phyloP scores from a whole-genome alignment of 2,113 vertebrate genomes.

The Phrynosoma platyrhinos region DNA sequence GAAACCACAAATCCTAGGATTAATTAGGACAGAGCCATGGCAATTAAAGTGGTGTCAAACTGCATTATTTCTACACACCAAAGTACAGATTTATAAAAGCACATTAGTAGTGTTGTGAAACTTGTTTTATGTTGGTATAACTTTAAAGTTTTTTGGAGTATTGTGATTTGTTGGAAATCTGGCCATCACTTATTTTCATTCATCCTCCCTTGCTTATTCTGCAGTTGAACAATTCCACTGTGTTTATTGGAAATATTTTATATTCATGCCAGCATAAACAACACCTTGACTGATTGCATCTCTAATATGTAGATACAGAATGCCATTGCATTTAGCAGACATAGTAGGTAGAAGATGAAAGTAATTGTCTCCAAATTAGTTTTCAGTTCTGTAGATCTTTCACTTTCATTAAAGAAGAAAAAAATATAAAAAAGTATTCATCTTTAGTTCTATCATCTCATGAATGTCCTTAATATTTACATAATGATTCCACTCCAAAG shows the following conservation, averaged over 20 bases:
- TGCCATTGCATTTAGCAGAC: slow-evolving; percentile 24
- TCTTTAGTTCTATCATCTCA: slow-evolving; percentile 49
- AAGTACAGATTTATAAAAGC: background rate
- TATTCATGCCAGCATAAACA: slow-evolving; percentile 29
- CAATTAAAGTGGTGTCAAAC: too few species aligned
- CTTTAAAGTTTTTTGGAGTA: background rate
- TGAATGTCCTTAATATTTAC: slow-evolving; percentile 62
- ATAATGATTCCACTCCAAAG: slow-evolving; percentile 65
- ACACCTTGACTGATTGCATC: slow-evolving; percentile 19
- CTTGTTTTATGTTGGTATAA: background rate
- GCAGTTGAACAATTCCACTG: slow-evolving; percentile 18
- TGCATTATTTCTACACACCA: too few species aligned
- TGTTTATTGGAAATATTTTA: slow-evolving; percentile 41
- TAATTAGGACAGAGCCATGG: too few species aligned
- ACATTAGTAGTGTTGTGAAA: background rate
- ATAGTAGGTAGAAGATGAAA: slow-evolving; percentile 11
- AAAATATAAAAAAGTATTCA: slow-evolving; percentile 9
- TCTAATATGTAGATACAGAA: slow-evolving; percentile 12
- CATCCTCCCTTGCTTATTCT: slow-evolving; percentile 23
- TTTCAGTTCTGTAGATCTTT: slow-evolving; percentile 6
- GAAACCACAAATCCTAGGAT: too few species aligned
- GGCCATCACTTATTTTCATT: background rate
- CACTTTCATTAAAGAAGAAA: slow-evolving; percentile 43
- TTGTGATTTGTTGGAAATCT: background rate
- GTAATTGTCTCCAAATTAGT: slow-evolving; percentile 12